A percentile compares a stretch with the other conserved stretches of the same genome.
Evolutionary conservation across 2,113 vertebrate species (phyloP).

Genomic region (Petroica traversi): DNA sequence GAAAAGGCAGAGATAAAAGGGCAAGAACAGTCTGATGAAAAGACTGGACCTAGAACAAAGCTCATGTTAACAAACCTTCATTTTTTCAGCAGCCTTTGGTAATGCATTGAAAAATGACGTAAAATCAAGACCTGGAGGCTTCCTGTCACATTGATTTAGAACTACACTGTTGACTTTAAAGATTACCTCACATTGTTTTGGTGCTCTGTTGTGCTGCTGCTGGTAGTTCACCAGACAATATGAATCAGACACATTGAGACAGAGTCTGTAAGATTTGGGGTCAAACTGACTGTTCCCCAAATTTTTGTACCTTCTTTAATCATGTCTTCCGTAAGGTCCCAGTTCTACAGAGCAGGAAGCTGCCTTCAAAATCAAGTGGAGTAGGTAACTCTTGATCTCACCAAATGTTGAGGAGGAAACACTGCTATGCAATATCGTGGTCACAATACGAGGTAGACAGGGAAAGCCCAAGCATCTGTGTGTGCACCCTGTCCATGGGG

Average conservation of each 20-base stretch:
- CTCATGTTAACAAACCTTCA: background rate
- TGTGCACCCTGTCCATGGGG: background rate
- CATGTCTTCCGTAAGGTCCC: background rate
- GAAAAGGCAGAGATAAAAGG: slow-evolving; percentile 37
- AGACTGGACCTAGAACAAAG: slow-evolving; percentile 28
- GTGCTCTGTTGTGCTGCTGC: background rate
- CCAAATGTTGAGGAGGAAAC: background rate
- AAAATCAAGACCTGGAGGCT: slow-evolving; percentile 2
- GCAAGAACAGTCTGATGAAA: background rate
- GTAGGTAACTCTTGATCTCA: background rate
- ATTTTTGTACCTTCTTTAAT: background rate
- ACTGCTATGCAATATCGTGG: background rate
- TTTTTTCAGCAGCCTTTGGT: background rate
- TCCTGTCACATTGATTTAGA: background rate
- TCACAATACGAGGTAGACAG: fast-evolving
- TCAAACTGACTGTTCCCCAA: background rate
- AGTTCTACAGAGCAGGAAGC: background rate
- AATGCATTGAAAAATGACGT: background rate
- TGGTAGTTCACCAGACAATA: background rate
- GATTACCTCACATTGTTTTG: background rate
- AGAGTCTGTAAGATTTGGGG: background rate
- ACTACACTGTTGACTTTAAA: background rate
- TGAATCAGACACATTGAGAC: background rate
- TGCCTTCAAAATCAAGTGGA: background rate
- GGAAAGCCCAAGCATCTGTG: background rate